Base-by-base conservation (phyloP, 2,888 invertebrate species). In the Yponomeuta plumbellus region DNA sequence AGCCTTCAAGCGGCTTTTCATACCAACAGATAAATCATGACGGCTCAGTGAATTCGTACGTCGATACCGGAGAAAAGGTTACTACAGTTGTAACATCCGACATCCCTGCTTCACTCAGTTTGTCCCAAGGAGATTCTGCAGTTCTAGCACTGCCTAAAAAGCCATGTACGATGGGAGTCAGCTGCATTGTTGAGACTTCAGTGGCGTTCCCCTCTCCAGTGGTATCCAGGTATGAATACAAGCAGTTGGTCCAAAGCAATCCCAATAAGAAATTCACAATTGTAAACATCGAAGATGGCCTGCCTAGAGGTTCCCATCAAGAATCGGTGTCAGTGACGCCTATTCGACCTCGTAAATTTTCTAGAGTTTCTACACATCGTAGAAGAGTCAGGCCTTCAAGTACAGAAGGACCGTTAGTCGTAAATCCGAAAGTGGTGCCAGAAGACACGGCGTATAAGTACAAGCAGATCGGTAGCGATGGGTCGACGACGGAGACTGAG, bases 381-480 rank as follows among this genome's bases (percentile, higher is more conserved):
- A 52, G 8, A 1, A 52, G 4, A 44, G 10, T 11, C 17, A 52
- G 8, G 44, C 44, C 44, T 17, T 17, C 44, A 52, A 70, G 68
- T 64, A 23, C 21, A 64, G 20, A 66, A 59, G 44, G 66, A 52
- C 67, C 70, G 17, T 70, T 72, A 20, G 68, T 66, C 59, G 66
- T 68, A 22, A 71, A 75, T 65, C 74, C 74, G 1, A 75, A 74
- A 44, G 71, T 74, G 1, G 73, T 74, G 21, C 69, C 70, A 61
- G 71, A 71, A 17, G 64, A 64, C 13, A n/a, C 17, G 20, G 23
- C 59, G 17, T 73, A 70, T 67, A 71, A 71, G 10, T 74, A 71
- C 44, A 71, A 68, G 58, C 73, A 73, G 22, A 68, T 67, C 6
- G 70, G 71, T 34, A 8, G 57, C 44, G 74, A 73, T 66, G 72